Evolutionary conservation across 2,888 invertebrate genomes (phyloP), one percentile per base, ranked within the genome.

Genomic region (Drosophila pegasa): DNA sequence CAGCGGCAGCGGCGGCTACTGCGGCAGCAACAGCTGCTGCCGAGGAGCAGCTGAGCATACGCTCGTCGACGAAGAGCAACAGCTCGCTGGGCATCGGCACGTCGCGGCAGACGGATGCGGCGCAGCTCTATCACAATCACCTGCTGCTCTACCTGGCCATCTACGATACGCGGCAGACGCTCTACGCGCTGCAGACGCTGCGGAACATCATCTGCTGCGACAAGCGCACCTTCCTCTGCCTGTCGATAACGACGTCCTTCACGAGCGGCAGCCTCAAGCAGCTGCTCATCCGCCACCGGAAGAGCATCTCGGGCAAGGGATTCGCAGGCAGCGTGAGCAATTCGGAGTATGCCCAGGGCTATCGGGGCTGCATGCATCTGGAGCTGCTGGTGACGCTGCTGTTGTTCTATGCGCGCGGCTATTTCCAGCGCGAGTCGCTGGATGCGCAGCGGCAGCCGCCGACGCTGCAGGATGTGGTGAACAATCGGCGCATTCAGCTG

Each of bases 131-230:
- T 63, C 97, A 97, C 90, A 96, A 96, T 22, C 97, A 97, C 89
- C 94, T 98, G 92, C 93, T 97, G 41, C 93, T 98, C 3, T 97
- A 97, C 89, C 94, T 95, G 78, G 95, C 95, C 71, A 94, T 96
- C 18, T 96, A 96, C 84, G 97, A 97, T 90, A 95, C 95, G 0
- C 94, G 94, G 62, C 94, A 95, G 81, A 95, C 92, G 0, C 92
- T 96, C 0, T 97, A 97, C 88, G 95, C 96, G 8, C 93, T 97
- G 71, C 94, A 95, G 66, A 95, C 95, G 0, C 91, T 97, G n/a
- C 94, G 95, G 68, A 95, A 95, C 81, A 95, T 96, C 71, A 93
- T 97, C 43, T 94, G 95, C 38, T 91, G 92, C 20, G 96, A 96
- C 88, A 95, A 96, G 0, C 93, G 95, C 64, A 94, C 96, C 71